phyloP scores from a whole-genome alignment of 2,797 vertebrate species.

The Aphelocoma californica region DNA sequence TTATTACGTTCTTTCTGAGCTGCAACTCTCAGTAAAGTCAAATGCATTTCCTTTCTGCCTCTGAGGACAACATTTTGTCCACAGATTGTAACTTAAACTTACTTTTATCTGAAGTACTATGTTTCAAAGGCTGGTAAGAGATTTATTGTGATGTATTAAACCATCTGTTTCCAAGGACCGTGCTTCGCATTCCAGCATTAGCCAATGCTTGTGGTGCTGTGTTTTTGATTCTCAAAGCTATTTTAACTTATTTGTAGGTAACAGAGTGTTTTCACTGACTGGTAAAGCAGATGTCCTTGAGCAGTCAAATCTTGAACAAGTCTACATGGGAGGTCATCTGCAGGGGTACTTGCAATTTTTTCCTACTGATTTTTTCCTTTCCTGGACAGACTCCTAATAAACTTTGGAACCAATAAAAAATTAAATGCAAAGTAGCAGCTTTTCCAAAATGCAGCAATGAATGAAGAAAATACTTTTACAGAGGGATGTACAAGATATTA shows the following conservation, averaged over 20 bases:
- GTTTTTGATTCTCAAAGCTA: slow-evolving; percentile 34
- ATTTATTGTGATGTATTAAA: slow-evolving; percentile 72
- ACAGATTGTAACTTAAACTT: slow-evolving; percentile 56
- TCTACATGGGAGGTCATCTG: background rate
- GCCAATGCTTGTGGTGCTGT: background rate
- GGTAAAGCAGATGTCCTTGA: slow-evolving; percentile 30
- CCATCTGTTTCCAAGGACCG: slow-evolving; percentile 70
- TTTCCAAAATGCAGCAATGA: background rate
- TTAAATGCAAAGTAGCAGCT: background rate
- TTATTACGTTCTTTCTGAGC: background rate
- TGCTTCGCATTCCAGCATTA: slow-evolving; percentile 39
- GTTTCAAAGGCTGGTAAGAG: slow-evolving; percentile 48
- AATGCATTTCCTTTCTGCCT: slow-evolving; percentile 14
- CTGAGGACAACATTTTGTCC: slow-evolving; percentile 34
- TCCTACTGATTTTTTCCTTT: background rate
- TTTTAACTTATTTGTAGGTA: slow-evolving; percentile 24
- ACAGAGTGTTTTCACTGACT: slow-evolving; percentile 1
- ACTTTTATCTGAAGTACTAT: slow-evolving; percentile 59
- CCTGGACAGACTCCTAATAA: background rate
- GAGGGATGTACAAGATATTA: background rate
- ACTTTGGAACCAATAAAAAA: background rate
- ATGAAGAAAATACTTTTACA: background rate
- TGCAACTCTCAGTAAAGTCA: background rate
- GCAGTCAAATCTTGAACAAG: background rate
- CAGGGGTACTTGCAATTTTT: background rate